Percentiles rank a stretch among this genome's conserved stretches.
Conservation (phyloP, 1,140 invertebrate genomes). For the Aphidius gifuensis region DNA sequence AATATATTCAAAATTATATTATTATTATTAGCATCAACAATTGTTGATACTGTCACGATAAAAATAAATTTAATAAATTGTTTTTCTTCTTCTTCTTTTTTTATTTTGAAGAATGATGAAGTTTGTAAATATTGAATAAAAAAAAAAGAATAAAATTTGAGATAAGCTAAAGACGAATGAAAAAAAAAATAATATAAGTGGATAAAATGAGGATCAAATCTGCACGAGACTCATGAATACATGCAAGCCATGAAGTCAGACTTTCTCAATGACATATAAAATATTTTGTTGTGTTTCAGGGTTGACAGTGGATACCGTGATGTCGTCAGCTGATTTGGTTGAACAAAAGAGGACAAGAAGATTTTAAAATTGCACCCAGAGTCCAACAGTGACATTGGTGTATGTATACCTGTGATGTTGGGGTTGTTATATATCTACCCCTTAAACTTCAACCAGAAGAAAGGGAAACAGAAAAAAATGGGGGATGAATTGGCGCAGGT, state of each 20-base stretch:
- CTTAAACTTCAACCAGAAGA: background rate
- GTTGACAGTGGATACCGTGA: background rate
- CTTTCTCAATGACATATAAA: slow-evolving; percentile 7
- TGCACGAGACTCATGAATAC: slow-evolving; percentile 39
- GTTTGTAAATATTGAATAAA: too few species aligned
- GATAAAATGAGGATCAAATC: slow-evolving; percentile 17
- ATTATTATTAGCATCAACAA: background rate
- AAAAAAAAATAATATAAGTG: background rate
- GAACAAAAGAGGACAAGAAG: background rate
- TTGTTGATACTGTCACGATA: background rate
- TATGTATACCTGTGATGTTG: slow-evolving; percentile 22
- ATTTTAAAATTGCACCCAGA: slow-evolving; percentile 10
- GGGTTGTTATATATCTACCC: slow-evolving; percentile 18
- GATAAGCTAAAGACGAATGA: background rate
- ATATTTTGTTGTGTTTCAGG: slow-evolving; percentile 3
- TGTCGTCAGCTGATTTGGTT: background rate
- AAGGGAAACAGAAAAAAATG: background rate
- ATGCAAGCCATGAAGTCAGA: slow-evolving; percentile 40
- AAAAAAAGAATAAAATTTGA: background rate
- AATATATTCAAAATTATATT: too few species aligned
- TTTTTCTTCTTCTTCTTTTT: too few species aligned
- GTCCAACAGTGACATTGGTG: slow-evolving; percentile 22
- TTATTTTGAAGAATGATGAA: too few species aligned
- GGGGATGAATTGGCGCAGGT: slow-evolving; percentile 22
- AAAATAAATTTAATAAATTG: too few species aligned